phyloP scores from a whole-genome alignment of 2,113 vertebrate species.

The Rana temporaria region DNA sequence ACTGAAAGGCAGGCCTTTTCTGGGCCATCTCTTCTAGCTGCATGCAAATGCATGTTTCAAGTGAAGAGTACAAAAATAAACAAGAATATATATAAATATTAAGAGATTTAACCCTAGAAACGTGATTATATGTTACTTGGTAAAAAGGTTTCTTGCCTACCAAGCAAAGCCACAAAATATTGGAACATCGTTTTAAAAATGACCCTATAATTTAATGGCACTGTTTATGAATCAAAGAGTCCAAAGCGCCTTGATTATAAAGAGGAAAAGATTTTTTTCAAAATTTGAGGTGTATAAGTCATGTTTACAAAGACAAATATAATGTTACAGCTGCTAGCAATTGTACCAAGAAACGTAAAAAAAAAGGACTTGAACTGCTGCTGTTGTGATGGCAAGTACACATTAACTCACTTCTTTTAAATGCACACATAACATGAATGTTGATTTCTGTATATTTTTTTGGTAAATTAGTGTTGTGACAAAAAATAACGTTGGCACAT shows the following conservation, averaged over 20 bases:
- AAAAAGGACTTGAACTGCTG: conserved; percentile 69
- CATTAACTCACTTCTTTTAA: conserved; percentile 67
- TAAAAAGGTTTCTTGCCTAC: conserved; percentile 68
- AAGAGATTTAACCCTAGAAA: conserved; percentile 53
- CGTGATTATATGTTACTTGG: conserved; percentile 64
- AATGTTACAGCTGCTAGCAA: conserved; percentile 75
- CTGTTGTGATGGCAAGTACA: conserved; percentile 67
- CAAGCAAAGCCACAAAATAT: conserved; percentile 38
- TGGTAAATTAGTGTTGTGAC: conserved; percentile 65
- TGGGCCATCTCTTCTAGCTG: conserved; percentile 74
- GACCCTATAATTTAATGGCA: conserved; percentile 61
- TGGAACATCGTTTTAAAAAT: conserved; percentile 45
- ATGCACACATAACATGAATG: conserved; percentile 69
- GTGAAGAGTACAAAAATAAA: conserved; percentile 73
- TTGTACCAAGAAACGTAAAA: conserved; percentile 68
- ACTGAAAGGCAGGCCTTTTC: conserved; percentile 67
- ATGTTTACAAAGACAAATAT: conserved; percentile 73
- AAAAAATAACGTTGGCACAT: conserved; percentile 67
- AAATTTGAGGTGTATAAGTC: conserved; percentile 70
- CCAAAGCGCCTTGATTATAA: conserved; percentile 76
- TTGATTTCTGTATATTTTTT: conserved; percentile 65
- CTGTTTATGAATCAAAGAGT: conserved; percentile 66
- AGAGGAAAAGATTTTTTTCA: conserved; percentile 68
- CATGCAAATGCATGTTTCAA: conserved; percentile 89
- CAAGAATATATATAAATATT: conserved; percentile 66